Base-by-base conservation (phyloP, 2,113 vertebrate genomes). In the Chaetodon trifascialis region DNA sequence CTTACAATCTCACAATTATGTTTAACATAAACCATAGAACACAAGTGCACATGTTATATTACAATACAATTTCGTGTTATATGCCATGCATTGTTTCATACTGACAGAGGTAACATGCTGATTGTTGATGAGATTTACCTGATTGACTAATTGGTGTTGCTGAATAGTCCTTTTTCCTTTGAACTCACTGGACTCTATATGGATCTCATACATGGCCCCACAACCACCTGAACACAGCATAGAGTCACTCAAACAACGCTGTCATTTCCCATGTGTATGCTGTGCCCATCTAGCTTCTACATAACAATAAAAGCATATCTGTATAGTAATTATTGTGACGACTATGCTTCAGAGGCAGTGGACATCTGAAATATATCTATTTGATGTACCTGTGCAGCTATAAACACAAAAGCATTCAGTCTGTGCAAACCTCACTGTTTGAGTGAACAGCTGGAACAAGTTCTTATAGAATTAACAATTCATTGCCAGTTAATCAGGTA, bases 161-260 rank as follows among this genome's bases (percentile, higher is more conserved):
- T 99, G 97, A 54, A 99, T 93, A 0, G 88, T 95, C 56, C 96
- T 95, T 92, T 98, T 99, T 62, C 97, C 97, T 80, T 94, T 94
- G 92, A 99, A 99, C 17, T 99, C 97, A 87, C 95, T 95, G 0
- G 97, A 98, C 88, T 98, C 97, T 5, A 99, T 95, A 64, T 98
- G 96, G 63, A 99, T 95, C 79, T 99, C 98, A 76, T 99, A 99
- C 98, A 99, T 99, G 4, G 97, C 97, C 0, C 98, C 98, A 23
- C 98, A 99, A 65, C 98, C 98, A 17, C 98, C 98, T 99, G 23
- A 49, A 76, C 44, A 85, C 73, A 84, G 46, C 47, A 86, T 6
- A 72, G 42, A 14, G 73, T 55, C 46, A 78, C 55, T 87, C 4
- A 64, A 69, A 56, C 17, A 77, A 52, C 36, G 23, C 12, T 17